Evolutionary conservation across 1,140 invertebrate genomes (phyloP).

Genomic region (Armadillidium nasatum): DNA sequence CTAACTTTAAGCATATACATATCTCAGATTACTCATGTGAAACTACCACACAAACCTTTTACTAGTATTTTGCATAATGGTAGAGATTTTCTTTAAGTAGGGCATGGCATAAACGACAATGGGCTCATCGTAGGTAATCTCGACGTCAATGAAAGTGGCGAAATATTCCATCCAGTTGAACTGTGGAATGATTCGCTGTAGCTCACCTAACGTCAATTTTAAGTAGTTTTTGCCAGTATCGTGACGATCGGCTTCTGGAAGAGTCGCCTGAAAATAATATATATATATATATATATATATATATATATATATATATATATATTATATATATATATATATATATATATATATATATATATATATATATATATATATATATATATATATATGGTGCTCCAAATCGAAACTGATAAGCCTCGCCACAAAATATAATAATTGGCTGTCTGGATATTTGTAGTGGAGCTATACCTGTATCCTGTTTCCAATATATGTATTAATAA

Average conservation of each 20-base stretch:
- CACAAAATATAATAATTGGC: too few species aligned
- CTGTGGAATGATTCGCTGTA: constrained; percentile 65
- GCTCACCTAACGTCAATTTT: constrained; percentile 62
- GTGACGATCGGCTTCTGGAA: constrained; percentile 73
- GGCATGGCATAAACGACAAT: constrained; percentile 73
- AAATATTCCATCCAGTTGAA: constrained; percentile 74
- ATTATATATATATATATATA: constrained; percentile 10
- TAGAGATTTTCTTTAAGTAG: constrained; percentile 72
- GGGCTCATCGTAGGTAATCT: constrained; percentile 63
- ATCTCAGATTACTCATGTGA: too few species aligned
- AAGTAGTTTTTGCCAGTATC: constrained; percentile 72
- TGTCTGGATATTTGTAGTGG: too few species aligned
- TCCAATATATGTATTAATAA: too few species aligned
- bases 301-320: not conserved
- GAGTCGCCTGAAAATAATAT: constrained; percentile 59
- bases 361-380: too few species aligned
- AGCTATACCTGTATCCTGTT: too few species aligned
- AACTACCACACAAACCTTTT: constrained; percentile 54
- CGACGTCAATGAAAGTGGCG: constrained; percentile 60
- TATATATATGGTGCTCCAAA: too few species aligned
- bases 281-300: not conserved
- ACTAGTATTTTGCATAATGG: constrained; percentile 63
- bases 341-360: too few species aligned
- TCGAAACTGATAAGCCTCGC: too few species aligned
- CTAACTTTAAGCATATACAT: too few species aligned